Base-by-base conservation (phyloP, 2,113 vertebrate species). In the Herpetotheres cachinnans region DNA sequence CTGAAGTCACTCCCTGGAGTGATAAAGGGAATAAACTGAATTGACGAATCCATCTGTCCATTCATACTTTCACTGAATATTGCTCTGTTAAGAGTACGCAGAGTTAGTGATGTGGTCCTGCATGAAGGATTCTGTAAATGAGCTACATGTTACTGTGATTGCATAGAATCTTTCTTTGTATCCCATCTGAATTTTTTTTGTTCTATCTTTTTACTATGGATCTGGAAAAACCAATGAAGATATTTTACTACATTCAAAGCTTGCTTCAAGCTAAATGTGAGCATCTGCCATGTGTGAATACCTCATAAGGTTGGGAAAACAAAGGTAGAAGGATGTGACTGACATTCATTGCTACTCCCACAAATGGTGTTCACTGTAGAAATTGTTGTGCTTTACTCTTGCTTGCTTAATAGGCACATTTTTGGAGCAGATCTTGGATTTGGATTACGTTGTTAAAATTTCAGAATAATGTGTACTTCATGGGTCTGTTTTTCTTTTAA, bases 131-230 rank as follows among this genome's bases (percentile, higher is more conserved):
- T 70, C 55, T 79, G 29, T 42, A 47, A 62, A 59, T 1, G 4
- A 46, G 22, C 19, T 82, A 1, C 0, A 4, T 47, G 12, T 78
- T 46, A 13, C 1, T 59, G 49, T 63, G 59, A 16, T 42, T 49
- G 11, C 21, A 40, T 25, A 65, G 55, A 49, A 34, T 24, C 13
- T 85, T 81, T 85, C 47, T 32, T 82, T 70, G 55, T 34, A 61
- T 21, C 8, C 44, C 0, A 0, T 77, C 38, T 80, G 67, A 87
- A 84, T 63, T 61, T 59, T 42, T 42, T 42, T 42, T 42, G 14
- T 42, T 42, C 42, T 42, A 42, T 42, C 42, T 42, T 69, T 84
- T 84, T 84, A 42, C 24, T 63, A 16, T 42, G 59, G 17, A 61
- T 69, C 46, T 42, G 13, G 47, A 59, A 73, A 85, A 81, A 85